phyloP scores from a whole-genome alignment of 2,888 invertebrate species.

The Petrophora chlorosata region DNA sequence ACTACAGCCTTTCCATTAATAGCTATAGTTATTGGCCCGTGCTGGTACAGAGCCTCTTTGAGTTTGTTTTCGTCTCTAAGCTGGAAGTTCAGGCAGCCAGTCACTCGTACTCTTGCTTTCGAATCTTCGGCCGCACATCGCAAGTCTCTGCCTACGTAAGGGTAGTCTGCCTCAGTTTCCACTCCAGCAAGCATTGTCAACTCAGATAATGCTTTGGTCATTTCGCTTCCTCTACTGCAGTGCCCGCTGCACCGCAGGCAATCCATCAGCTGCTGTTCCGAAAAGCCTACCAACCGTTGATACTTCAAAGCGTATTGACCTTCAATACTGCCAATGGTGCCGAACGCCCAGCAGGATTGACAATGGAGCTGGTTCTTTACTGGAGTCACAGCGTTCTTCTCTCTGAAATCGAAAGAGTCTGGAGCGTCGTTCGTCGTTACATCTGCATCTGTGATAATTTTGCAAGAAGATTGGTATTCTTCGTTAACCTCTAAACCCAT shows the following conservation, averaged over 20 bases:
- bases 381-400: neutral
- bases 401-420: neutral
- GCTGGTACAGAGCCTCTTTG: neutral
- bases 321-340: neutral
- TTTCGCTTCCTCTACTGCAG: neutral
- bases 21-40: constrained; percentile 2
- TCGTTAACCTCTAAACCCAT: neutral
- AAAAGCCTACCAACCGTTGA: neutral
- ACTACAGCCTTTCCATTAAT: neutral
- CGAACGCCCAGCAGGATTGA: neutral
- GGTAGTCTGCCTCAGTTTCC: neutral
- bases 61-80: neutral
- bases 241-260: neutral
- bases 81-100: neutral
- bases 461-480: neutral
- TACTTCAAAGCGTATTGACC: neutral
- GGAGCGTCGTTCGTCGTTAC: neutral
- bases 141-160: neutral
- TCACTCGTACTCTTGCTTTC: neutral
- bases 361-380: neutral
- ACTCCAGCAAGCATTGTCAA: neutral
- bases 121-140: neutral
- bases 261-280: neutral
- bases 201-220: neutral
- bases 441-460: neutral